Percentiles rank a stretch among this genome's conserved stretches.
Conservation (phyloP, 2,888 invertebrate species). For the Xylota sylvarum region DNA sequence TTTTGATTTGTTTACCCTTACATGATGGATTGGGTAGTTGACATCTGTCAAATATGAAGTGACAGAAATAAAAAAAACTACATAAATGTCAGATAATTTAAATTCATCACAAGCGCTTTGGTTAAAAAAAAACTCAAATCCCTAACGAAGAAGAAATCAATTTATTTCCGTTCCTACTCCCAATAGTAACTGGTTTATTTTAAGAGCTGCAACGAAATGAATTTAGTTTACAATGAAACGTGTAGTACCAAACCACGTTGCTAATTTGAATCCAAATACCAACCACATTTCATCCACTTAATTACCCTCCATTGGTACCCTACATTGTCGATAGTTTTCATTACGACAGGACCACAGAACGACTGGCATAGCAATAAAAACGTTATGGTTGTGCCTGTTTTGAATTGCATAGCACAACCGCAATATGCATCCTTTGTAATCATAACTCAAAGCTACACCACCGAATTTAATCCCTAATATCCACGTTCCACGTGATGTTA, state of each 20-base stretch:
- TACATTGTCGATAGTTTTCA: conserved; percentile 2
- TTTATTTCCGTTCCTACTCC: too few relatives aligned
- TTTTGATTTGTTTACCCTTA: too few relatives aligned
- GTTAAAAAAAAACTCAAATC: too few relatives aligned
- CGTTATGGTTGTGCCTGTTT: neutral
- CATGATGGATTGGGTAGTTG: too few relatives aligned
- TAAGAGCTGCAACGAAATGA: too few relatives aligned
- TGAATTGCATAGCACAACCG: neutral
- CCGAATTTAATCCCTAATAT: neutral
- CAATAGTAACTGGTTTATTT: too few relatives aligned
- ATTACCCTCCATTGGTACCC: neutral
- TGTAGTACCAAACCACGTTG: neutral
- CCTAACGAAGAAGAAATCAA: too few relatives aligned
- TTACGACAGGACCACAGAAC: conserved; percentile 4
- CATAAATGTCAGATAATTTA: too few relatives aligned
- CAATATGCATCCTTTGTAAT: conserved; percentile 8
- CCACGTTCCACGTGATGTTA: conserved; percentile 16
- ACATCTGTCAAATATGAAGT: too few relatives aligned
- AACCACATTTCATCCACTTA: neutral
- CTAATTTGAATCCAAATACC: neutral
- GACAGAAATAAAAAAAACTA: too few relatives aligned
- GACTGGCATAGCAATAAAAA: neutral
- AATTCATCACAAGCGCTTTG: too few relatives aligned
- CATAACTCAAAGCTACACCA: conserved; percentile 4
- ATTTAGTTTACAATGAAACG: too few relatives aligned